These are phyloP conservation scores for Xanthorhoe spadicearia DNA, from an alignment of 2,888 invertebrate genomes.

Conservation along the genomic window DNA sequence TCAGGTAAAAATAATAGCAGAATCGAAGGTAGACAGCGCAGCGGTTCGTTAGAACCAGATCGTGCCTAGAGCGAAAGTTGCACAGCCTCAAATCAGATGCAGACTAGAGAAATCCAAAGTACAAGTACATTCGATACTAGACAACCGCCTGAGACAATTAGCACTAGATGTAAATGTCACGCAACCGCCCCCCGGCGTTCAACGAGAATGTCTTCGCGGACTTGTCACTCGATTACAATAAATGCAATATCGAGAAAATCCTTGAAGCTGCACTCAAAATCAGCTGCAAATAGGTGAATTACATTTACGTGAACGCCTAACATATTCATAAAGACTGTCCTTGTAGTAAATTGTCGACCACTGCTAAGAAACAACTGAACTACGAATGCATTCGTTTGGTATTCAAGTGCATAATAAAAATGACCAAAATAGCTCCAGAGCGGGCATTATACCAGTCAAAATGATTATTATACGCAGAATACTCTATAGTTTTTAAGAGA, in stretches of 20 bases:
- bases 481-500: conserved; percentile 47
- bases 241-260: conserved; percentile 29
- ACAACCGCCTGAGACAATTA: conserved; percentile 72
- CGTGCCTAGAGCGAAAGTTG: conserved; percentile 76
- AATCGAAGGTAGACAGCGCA: conserved; percentile 50
- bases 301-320: too few relatives aligned
- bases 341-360: not conserved
- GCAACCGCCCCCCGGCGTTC: conserved; percentile 56
- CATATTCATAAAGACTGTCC: not conserved
- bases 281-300: not conserved
- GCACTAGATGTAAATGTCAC: conserved; percentile 76
- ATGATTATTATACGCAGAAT: conserved; percentile 20
- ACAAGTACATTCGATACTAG: conserved; percentile 66
- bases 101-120: conserved; percentile 67
- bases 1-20: conserved; percentile 45
- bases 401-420: conserved; percentile 4
- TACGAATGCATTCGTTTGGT: conserved; percentile 12
- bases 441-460: conserved; percentile 34
- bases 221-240: conserved; percentile 26
- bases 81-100: conserved; percentile 73
- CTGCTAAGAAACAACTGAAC: not conserved
- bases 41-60: conserved; percentile 65
- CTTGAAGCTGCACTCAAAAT: not conserved
- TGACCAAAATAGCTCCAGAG: conserved; percentile 10
- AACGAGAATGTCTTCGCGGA: conserved; percentile 44